Evolutionary conservation across 2,888 invertebrate species (phyloP), one percentile per base, ranked within the genome.

Genomic region (Fissipunctia ypsillon): DNA sequence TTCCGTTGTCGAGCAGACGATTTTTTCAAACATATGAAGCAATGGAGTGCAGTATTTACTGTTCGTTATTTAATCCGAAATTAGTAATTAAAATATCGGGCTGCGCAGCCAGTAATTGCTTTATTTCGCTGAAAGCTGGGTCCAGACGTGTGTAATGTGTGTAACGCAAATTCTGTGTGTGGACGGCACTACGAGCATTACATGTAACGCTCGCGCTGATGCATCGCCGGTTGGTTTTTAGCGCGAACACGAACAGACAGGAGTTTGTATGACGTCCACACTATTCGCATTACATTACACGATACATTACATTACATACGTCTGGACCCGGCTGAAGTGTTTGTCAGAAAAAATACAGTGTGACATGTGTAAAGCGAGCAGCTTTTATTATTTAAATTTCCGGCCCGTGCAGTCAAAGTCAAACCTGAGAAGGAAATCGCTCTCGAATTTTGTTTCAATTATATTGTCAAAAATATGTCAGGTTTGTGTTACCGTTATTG

Each of bases 21-120:
- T n/a, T n/a, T n/a, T n/a, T n/a, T n/a, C n/a, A n/a, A n/a, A n/a
- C n/a, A n/a, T n/a, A n/a, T n/a, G n/a, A n/a, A n/a, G n/a, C n/a
- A n/a, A n/a, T n/a, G n/a, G n/a, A n/a, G n/a, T 35, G 16, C 25
- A 54, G 16, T 54, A 28, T 28, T 54, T 60, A 41, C 10, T 41
- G 22, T 69, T 25, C 31, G 14, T 61, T 43, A 25, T 45, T 63
- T 31, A 69, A 69, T 48, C 22, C 22, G 7, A 66, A 67, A 50
- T 28, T 3, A n/a, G 19, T 68, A 19, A 43, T 67, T 69, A 43
- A 69, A 69, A 69, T 38, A 41, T 38, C 25, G 10, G 41, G 28
- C 60, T n/a, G n/a, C n/a, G n/a, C n/a, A n/a, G n/a, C n/a, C n/a
- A n/a, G n/a, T 57, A 67, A 67, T 50, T 41, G 12, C 28, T 16